Percentiles rank a stretch among this genome's conserved stretches.
Conservation (phyloP, 2,888 invertebrate genomes). For the Phorcus lineatus region DNA sequence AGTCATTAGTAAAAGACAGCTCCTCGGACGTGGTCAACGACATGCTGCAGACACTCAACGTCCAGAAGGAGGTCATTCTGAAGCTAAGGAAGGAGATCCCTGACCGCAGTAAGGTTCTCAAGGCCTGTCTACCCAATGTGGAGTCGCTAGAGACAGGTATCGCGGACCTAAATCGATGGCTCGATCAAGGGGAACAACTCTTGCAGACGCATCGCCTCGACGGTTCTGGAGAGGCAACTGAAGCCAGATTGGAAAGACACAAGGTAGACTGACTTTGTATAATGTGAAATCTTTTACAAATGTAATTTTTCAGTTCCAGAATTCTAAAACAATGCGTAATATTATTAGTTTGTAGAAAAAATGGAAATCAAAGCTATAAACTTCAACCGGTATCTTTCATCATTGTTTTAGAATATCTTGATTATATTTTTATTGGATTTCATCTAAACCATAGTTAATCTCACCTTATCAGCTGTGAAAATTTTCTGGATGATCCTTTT, state of each 20-base stretch:
- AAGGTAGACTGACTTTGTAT: conserved; percentile 77
- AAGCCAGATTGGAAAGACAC: conserved; percentile 86
- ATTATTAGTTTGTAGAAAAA: too few relatives aligned
- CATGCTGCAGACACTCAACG: conserved; percentile 86
- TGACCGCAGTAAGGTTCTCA: conserved; percentile 83
- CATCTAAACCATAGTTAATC: neutral
- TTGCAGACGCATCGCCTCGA: conserved; percentile 80
- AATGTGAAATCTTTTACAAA: neutral
- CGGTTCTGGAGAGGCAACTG: conserved; percentile 84
- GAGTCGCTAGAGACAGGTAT: conserved; percentile 92
- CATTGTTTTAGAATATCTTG: too few relatives aligned
- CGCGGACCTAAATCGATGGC: conserved; percentile 89
- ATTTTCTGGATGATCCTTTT: too few relatives aligned
- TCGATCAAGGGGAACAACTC: conserved; percentile 88
- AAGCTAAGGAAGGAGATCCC: conserved; percentile 81
- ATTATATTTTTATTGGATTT: neutral
- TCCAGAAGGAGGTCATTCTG: conserved; percentile 71
- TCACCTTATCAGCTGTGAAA: too few relatives aligned
- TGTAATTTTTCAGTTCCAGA: neutral
- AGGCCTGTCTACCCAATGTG: conserved; percentile 80
- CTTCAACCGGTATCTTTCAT: too few relatives aligned
- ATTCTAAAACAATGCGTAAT: too few relatives aligned
- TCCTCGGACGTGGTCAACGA: conserved; percentile 92
- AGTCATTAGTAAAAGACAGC: conserved; percentile 90
- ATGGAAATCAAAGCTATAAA: too few relatives aligned